Evolutionary conservation across 1,140 invertebrate species (phyloP), one percentile per base, ranked within the genome.

Genomic region (Drosophila melanogaster): DNA sequence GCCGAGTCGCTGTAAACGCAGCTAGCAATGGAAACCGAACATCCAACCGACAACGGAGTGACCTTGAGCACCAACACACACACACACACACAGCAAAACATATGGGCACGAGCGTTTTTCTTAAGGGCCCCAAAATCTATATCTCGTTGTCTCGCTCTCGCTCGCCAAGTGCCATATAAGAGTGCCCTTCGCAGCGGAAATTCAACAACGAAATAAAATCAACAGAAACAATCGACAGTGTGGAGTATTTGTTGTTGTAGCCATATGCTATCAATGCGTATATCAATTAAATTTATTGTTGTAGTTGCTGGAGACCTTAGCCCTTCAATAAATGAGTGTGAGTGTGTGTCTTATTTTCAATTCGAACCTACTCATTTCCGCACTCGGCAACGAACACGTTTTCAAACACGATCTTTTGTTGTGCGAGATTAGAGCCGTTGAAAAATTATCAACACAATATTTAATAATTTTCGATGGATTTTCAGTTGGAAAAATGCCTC

Each of bases 231-330:
- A 75, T 75, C 72, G 54, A 75, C 62, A 55, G 19, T n/a, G 73
- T 30, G 57, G 24, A 41, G 69, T 24, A 11, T 33, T 47, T 55
- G 19, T 55, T 50, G 57, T 55, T 56, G 1, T 57, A 35, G 51
- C 62, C 56, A 43, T 57, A 43, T 57, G 75, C 80, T 83, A 84
- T 83, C 79, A 83, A 83, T 84, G 79, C 59, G 62, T 84, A 79
- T 84, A 84, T 84, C 80, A 84, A 84, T 83, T 84, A 75, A 79
- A 64, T 72, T 81, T 53, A 24, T 41, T 61, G 59, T 61, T 73
- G 59, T 60, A 10, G 37, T 24, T 58, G 54, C 47, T 70, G 35
- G 40, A 51, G 74, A 80, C 72, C 71, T 56, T 57, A 75, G 72
- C 83, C 83, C 81, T 87, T 87, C 83, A 71, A 81, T 78, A 64